Conservation (phyloP, 2,113 vertebrate species). For the Leptobrachium ailaonicum region DNA sequence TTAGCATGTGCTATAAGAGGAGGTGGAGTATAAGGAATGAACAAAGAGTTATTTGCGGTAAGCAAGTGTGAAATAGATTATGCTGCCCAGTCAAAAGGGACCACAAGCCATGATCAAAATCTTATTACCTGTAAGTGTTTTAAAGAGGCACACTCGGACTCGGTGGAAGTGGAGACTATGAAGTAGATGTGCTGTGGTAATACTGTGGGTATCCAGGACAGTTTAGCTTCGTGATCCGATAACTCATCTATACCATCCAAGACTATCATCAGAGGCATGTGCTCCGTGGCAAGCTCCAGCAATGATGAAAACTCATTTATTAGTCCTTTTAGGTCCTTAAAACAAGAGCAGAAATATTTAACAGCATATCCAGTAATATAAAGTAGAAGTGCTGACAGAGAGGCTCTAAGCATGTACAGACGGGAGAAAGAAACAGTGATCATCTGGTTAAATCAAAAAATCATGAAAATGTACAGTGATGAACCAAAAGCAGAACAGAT, state of each 20-base stretch:
- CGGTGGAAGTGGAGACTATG: constrained; percentile 59
- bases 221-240: constrained; percentile 57
- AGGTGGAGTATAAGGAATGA: no score
- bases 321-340: constrained; percentile 60
- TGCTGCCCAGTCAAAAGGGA: no score
- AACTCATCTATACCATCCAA: constrained; percentile 67
- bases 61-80: no score
- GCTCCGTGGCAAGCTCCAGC: constrained; percentile 56
- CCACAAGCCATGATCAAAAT: neutral
- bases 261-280: constrained; percentile 58
- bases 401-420: no score
- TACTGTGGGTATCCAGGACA: constrained; percentile 63
- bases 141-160: constrained; percentile 49
- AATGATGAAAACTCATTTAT: constrained; percentile 63
- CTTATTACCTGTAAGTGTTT: constrained; percentile 57
- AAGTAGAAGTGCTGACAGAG: no score
- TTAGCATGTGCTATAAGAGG: no score
- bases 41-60: no score
- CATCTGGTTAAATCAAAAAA: no score
- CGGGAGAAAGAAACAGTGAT: no score
- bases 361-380: no score
- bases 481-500: no score
- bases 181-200: constrained; percentile 59
- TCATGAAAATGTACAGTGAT: no score
- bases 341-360: neutral